A percentile compares a stretch with the other conserved stretches of the same genome.
phyloP scores from a whole-genome alignment of 2,797 vertebrate genomes.

The Coracias cyanogaster region DNA sequence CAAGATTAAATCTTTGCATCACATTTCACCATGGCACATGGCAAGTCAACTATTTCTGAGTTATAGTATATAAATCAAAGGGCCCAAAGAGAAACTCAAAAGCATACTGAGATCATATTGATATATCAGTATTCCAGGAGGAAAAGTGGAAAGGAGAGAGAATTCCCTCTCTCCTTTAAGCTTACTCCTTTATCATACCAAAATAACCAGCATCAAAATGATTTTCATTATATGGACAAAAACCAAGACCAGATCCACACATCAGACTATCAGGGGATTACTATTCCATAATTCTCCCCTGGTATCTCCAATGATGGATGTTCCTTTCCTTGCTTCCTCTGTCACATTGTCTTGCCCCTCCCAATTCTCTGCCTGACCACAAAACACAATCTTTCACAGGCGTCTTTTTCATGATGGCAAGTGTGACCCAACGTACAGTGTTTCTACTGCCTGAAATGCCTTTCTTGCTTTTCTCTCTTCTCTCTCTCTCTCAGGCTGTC shows the following conservation, averaged over 20 bases:
- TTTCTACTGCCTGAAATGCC: not conserved
- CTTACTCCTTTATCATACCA: not conserved
- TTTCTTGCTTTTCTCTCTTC: not conserved
- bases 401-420: not conserved
- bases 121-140: not conserved
- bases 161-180: not conserved
- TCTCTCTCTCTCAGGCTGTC: not conserved
- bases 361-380: not conserved
- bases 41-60: not conserved
- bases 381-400: not conserved
- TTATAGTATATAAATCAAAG: not conserved
- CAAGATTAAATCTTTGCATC: not conserved
- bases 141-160: not conserved
- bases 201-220: not conserved
- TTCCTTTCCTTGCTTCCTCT: not conserved
- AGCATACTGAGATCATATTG: not conserved
- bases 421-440: not conserved
- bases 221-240: not conserved
- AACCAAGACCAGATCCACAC: not conserved
- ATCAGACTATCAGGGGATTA: not conserved
- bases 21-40: not conserved
- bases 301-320: not conserved
- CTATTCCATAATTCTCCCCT: not conserved
- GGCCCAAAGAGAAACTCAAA: not conserved
- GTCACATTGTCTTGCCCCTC: not conserved